Evolutionary conservation across 2,113 vertebrate genomes (phyloP).

Genomic region (Cheilinus undulatus): DNA sequence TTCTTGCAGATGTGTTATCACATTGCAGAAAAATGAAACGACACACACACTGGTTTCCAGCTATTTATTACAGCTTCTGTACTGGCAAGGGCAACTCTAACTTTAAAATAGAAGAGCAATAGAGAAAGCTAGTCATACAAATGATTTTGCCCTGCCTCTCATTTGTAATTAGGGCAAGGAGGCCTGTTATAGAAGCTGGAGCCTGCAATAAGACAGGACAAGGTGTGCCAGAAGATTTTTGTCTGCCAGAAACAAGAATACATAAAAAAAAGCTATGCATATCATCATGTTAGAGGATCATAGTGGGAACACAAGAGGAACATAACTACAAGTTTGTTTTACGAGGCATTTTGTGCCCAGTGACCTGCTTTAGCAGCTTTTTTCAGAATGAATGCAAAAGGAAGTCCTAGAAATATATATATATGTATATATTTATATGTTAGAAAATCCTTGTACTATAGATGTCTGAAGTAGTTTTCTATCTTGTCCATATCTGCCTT

Average conservation of each 20-base stretch:
- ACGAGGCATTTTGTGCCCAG: too few relatives aligned
- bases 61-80: neutral
- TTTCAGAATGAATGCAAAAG: too few relatives aligned
- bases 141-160: neutral
- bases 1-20: conserved; percentile 10
- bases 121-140: neutral
- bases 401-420: too few relatives aligned
- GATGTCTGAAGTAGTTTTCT: too few relatives aligned
- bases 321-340: too few relatives aligned
- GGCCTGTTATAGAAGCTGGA: neutral
- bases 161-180: neutral
- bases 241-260: neutral
- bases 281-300: too few relatives aligned
- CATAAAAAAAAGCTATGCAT: too few relatives aligned
- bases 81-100: neutral
- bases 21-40: neutral
- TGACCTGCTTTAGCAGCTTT: too few relatives aligned
- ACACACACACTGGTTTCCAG: neutral
- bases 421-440: too few relatives aligned
- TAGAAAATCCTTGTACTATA: too few relatives aligned
- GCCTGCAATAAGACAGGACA: neutral
- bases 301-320: too few relatives aligned
- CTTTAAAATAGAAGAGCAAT: neutral
- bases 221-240: neutral
- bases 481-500: too few relatives aligned